Evolutionary conservation across 37 sponge, comb jelly and placozoan genomes (phyloP), one percentile per base, ranked within the genome.

Genomic region (Mnemiopsis leidyi): DNA sequence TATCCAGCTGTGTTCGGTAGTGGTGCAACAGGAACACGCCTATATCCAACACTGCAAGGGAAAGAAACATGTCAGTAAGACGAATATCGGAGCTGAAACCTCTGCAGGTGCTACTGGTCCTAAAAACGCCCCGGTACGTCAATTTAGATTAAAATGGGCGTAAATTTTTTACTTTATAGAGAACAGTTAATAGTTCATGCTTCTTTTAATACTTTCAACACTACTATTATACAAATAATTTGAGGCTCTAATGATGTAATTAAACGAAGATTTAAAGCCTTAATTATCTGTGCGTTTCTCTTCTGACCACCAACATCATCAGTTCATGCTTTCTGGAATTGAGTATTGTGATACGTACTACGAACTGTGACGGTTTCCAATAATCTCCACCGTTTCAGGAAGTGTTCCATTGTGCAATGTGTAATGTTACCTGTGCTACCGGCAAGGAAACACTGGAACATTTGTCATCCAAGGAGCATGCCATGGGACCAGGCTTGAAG

Each of bases 401-500:
- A 1, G 82, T 79, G 82, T 79, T 79, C 36, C 3, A 1, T 7
- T 79, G 82, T 32, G 21, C 2, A 23, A 23, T 29, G 82, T 79
- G 82, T 79, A 21, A 79, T 16, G 82, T 79, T 2, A 9, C 35
- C 36, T 79, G 82, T 21, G 5, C 35, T 29, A 79, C 37, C 29
- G 82, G 82, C 3, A 23, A 35, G 21, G 82, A 79, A 1, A 79
- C 82, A 79, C 82, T 79, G 82, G 37, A 3, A 79, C 82, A 79
- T 23, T 9, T 79, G 23, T 20, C 23, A 2, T 79, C 82, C 2
- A 35, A 79, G 36, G 82, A 79, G 29, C 82, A 79, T 29, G 34
- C 23, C 37, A 16, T 33, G 37, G 82, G 82, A 29, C 30, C 75
- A 23, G 75, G n/a, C 5, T 18, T 28, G 3, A 71, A n/a, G 30